Percentiles rank a stretch among this genome's conserved stretches.
These are phyloP conservation scores for Nyctalus aviator DNA, from an alignment of 2,797 vertebrate genomes.

Conservation along the genomic window DNA sequence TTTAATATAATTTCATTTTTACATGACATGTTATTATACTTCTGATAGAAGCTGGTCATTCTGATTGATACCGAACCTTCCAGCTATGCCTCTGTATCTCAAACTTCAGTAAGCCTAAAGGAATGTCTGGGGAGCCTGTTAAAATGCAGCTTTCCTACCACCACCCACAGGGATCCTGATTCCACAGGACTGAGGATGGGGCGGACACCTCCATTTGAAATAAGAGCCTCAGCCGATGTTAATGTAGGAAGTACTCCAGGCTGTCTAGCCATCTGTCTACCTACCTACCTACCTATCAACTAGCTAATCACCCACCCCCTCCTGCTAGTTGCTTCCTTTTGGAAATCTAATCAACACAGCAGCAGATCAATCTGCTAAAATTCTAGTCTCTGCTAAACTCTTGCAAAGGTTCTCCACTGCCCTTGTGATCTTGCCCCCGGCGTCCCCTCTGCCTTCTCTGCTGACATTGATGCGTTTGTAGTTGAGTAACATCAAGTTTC, in stretches of 20 bases:
- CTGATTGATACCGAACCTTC: not conserved
- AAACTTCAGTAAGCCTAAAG: not conserved
- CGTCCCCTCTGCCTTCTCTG: not conserved
- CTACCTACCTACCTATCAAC: not conserved
- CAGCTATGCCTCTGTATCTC: not conserved
- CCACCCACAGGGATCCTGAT: not conserved
- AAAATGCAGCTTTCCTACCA: not conserved
- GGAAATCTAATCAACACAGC: not conserved
- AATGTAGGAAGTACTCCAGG: not conserved
- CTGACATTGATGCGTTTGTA: not conserved
- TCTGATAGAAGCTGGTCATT: not conserved
- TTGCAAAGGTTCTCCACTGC: not conserved
- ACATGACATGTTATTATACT: not conserved
- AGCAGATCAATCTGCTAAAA: not conserved
- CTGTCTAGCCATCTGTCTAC: not conserved
- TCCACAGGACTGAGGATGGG: not conserved
- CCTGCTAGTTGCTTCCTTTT: not conserved
- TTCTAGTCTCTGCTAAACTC: not conserved
- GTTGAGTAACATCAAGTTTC: not conserved
- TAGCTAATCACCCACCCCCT: not conserved
- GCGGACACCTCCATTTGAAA: not conserved
- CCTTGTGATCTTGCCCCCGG: not conserved
- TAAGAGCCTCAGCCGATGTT: not conserved
- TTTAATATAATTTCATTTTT: slow-evolving; percentile 33
- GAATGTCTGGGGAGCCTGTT: not conserved